Evolutionary conservation across 2,113 vertebrate genomes (phyloP).

Genomic region (Synchiropus splendidus): DNA sequence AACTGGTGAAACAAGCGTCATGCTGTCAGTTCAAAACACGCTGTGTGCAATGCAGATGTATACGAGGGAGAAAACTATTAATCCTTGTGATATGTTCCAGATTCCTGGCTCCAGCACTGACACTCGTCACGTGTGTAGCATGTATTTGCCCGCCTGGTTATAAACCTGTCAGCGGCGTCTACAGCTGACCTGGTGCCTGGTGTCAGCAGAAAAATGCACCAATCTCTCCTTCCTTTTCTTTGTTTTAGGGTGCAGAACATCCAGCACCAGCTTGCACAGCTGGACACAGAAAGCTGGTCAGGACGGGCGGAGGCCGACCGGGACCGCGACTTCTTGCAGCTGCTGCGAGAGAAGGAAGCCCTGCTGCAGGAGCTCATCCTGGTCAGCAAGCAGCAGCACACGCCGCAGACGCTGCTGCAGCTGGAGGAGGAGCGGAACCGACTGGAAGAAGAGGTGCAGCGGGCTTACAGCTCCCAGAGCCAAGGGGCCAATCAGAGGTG

Average conservation of each 20-base stretch:
- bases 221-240: background rate
- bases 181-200: no score
- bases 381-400: conserved; percentile 79
- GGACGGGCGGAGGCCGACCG: conserved; percentile 83
- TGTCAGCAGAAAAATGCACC: no score
- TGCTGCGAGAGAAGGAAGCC: conserved; percentile 92
- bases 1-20: no score
- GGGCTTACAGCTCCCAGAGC: conserved; percentile 73
- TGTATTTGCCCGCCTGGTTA: no score
- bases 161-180: no score
- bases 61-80: no score
- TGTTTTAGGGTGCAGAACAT: conserved; percentile 80
- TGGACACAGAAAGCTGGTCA: conserved; percentile 88
- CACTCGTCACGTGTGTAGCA: no score
- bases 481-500: conserved; percentile 92
- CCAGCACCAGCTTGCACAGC: conserved; percentile 89
- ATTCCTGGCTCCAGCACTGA: no score
- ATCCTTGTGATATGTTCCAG: no score
- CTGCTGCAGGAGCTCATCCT: conserved; percentile 88
- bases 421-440: conserved; percentile 80
- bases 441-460: conserved; percentile 88
- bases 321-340: conserved; percentile 88
- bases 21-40: no score
- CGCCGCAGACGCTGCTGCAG: conserved; percentile 70
- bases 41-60: no score